Percentiles rank a stretch among this genome's conserved stretches.
phyloP scores from a whole-genome alignment of 2,797 vertebrate species.

The Pristis pectinata region DNA sequence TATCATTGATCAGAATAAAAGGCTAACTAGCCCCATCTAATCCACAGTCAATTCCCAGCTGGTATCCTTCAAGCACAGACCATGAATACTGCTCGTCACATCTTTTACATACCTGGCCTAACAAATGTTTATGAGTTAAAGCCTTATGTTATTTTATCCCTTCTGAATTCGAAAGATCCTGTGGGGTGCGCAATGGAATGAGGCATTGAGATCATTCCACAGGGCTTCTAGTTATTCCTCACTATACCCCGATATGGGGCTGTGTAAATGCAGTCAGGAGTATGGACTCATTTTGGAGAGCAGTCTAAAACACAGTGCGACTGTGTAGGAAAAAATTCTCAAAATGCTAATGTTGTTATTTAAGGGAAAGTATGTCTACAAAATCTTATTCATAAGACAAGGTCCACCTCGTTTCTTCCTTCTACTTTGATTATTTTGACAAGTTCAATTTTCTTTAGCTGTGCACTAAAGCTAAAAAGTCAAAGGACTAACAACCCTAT shows the following conservation, averaged over 20 bases:
- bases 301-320: not conserved
- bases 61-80: not conserved
- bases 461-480: not conserved
- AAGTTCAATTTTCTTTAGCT: constrained; percentile 6
- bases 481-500: not conserved
- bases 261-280: not conserved
- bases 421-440: constrained; percentile 13
- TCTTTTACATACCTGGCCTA: not conserved
- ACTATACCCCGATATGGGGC: no score
- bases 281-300: not conserved
- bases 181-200: not conserved
- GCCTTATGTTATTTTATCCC: not conserved
- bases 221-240: not conserved
- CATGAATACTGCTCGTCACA: not conserved
- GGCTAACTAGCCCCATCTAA: not conserved
- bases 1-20: not conserved
- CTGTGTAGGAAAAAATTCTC: not conserved
- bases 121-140: not conserved
- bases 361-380: not conserved
- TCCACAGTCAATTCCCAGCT: not conserved
- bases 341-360: not conserved
- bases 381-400: constrained; percentile 9
- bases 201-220: no score
- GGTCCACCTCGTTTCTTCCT: not conserved
- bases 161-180: not conserved